Base-by-base conservation (phyloP, 2,888 invertebrate species). In the Thecocarcelia acutangulata region DNA sequence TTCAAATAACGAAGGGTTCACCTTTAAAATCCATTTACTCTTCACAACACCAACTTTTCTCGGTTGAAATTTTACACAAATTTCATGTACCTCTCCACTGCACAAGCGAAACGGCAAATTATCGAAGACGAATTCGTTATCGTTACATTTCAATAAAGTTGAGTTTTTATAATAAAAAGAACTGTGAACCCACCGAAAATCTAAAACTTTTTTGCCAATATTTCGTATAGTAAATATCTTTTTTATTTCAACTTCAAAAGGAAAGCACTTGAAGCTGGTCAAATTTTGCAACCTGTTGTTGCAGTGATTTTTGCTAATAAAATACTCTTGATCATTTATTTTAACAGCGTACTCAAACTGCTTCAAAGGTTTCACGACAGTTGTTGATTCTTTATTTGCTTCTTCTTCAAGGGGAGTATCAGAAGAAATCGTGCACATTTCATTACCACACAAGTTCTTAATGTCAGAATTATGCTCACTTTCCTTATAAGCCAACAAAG, bases 141-240 rank as follows among this genome's bases (percentile, higher is more conserved):
- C 73, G 0, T 48, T 46, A 0, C 80, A 33, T 24, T 80, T 75
- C 69, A 86, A 9, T 15, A 88, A 84, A 2, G 76, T 72, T 0
- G 69, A 37, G 4, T 85, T 87, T 24, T 85, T 85, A 2, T 83
- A 78, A 61, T 85, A 88, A 64, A 85, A 87, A 0, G 85, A 50
- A 0, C 83, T 78, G 1, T 72, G 85, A 0, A 66, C 4, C 89
- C 88, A 89, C 5, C 84, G 83, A 56, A 85, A 87, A 19, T 74
- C 84, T 8, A 89, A 17, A 0, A 85, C 68, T 15, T 77, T 81
- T 0, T 42, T 72, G 0, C 89, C 89, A 4, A 89, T 64, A 59
- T 89, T 89, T 70, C 88, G 85, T 13, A 89, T 9, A 24, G 83
- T 85, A 11, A 89, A 37, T 1, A 87, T 77, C 3, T 85, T 83